phyloP scores from a whole-genome alignment of 2,113 vertebrate species.

The Sinosuthora webbiana region DNA sequence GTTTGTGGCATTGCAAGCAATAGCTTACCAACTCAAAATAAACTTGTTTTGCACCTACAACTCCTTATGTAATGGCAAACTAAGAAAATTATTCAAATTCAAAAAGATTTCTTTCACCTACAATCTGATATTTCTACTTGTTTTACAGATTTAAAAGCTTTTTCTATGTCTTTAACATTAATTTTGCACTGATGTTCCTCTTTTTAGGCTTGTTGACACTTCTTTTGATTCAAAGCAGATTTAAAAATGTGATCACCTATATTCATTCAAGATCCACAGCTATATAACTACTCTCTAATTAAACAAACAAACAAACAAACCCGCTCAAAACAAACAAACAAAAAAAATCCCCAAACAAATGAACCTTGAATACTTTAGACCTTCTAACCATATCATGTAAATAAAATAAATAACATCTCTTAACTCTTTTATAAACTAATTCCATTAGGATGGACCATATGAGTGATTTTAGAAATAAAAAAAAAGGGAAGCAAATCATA shows the following conservation, averaged over 20 bases:
- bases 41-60: not conserved
- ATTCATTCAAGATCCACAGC: not conserved
- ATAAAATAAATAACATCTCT: not conserved
- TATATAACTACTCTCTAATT: not conserved
- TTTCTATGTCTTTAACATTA: not conserved
- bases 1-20: not conserved
- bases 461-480: not conserved
- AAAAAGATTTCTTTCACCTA: not conserved
- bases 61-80: not conserved
- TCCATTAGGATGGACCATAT: not conserved
- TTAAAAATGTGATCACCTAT: not conserved
- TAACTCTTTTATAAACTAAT: not conserved
- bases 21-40: not conserved
- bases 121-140: not conserved
- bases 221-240: not conserved
- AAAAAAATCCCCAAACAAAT: not conserved
- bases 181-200: not conserved
- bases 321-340: fast-evolving
- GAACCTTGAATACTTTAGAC: not conserved
- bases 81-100: not conserved
- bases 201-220: not conserved
- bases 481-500: not conserved
- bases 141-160: not conserved
- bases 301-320: not conserved
- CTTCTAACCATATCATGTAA: not conserved